These are phyloP conservation scores for Leguminivora glycinivorella DNA, from an alignment of 1,140 invertebrate species.

Conservation along the genomic window DNA sequence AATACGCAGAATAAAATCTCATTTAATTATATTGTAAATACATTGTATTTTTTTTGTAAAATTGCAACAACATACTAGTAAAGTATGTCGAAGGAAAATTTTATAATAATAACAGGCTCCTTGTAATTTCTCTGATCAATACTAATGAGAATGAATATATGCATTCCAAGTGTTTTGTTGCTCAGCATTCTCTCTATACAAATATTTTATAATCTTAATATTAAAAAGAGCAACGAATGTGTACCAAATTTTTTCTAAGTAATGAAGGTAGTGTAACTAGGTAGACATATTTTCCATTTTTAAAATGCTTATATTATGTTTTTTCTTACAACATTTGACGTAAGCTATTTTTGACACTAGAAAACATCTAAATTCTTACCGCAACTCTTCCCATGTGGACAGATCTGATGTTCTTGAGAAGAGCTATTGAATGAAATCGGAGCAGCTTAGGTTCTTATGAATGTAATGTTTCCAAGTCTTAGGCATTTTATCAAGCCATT, in stretches of 20 bases:
- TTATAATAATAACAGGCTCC: neutral
- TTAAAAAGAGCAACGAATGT: slow-evolving; percentile 76
- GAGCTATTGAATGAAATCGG: neutral
- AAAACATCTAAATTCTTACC: neutral
- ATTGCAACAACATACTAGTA: slow-evolving; percentile 11
- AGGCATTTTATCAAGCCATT: neutral
- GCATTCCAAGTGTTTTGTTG: slow-evolving; percentile 73
- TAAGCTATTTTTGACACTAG: neutral
- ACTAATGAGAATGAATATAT: slow-evolving; percentile 38
- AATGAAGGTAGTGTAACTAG: slow-evolving; percentile 61
- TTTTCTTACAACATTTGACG: slow-evolving; percentile 5
- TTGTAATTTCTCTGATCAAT: neutral
- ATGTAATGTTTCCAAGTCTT: slow-evolving; percentile 1
- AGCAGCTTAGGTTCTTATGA: slow-evolving; percentile 21
- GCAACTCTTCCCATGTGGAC: neutral
- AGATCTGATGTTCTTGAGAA: neutral
- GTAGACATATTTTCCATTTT: slow-evolving; percentile 61
- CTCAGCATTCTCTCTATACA: slow-evolving; percentile 45
- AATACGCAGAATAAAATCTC: neutral
- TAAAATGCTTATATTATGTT: slow-evolving; percentile 43
- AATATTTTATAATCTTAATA: slow-evolving; percentile 56
- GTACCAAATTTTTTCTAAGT: slow-evolving; percentile 74
- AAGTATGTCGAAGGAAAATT: neutral
- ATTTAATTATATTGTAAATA: neutral
- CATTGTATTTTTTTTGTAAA: neutral